Evolutionary conservation across 2,888 invertebrate genomes (phyloP).

Genomic region (Xestia sexstrigata): DNA sequence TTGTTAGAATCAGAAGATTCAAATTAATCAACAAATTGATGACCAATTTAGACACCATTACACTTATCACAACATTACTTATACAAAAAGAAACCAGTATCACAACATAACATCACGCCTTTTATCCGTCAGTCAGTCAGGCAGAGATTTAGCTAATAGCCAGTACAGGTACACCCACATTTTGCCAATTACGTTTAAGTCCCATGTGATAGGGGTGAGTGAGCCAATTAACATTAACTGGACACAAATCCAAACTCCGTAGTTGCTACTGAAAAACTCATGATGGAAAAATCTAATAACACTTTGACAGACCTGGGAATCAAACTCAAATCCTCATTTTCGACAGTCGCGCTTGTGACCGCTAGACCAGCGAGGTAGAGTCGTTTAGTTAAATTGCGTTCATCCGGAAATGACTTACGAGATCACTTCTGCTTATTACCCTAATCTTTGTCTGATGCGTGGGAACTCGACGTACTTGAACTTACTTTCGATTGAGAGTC

Average conservation of each 20-base stretch:
- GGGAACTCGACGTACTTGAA: slow-evolving; percentile 64
- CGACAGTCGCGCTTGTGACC: fast-evolving
- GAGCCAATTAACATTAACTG: no score
- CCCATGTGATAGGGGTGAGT: neutral
- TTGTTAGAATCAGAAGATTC: neutral
- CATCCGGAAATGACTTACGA: slow-evolving; percentile 25
- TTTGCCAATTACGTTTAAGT: neutral
- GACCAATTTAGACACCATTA: neutral
- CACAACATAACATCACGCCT: neutral
- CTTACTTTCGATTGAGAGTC: slow-evolving; percentile 63
- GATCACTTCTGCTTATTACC: slow-evolving; percentile 33
- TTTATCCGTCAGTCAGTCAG: neutral
- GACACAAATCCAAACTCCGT: neutral
- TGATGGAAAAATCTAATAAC: neutral
- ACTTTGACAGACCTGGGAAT: neutral
- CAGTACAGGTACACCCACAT: neutral
- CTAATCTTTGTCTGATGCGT: slow-evolving; percentile 53
- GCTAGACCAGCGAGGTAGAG: neutral
- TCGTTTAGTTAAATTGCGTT: neutral
- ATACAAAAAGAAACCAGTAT: neutral
- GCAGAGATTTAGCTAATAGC: neutral
- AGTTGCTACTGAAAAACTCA: neutral
- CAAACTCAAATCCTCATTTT: neutral
- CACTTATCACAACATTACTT: neutral
- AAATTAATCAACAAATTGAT: neutral